These are phyloP conservation scores for Neolamprologus kungweensis DNA, from an alignment of 2,113 vertebrate genomes.

Conservation along the genomic window DNA sequence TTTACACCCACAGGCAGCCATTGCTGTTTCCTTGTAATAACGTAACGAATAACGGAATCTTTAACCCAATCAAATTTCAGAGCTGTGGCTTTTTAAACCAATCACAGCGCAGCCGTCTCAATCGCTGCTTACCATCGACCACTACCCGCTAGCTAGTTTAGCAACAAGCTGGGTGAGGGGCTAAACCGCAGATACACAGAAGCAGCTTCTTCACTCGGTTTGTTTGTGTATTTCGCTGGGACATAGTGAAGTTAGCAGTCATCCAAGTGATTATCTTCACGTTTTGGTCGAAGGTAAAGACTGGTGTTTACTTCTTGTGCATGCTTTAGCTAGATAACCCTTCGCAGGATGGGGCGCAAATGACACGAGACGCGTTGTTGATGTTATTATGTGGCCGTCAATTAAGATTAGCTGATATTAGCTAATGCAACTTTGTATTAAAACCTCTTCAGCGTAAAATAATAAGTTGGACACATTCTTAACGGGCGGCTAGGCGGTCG, in stretches of 20 bases:
- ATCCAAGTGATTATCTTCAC: neutral
- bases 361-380: constrained; percentile 5
- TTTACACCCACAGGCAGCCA: neutral
- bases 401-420: neutral
- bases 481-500: neutral
- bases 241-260: neutral
- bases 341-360: constrained; percentile 33
- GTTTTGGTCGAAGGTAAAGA: constrained; percentile 28
- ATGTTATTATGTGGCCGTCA: neutral
- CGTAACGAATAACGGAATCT: constrained; percentile 37
- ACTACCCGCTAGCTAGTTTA: constrained; percentile 12
- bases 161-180: constrained; percentile 16
- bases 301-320: neutral
- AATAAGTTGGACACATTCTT: neutral
- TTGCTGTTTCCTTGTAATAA: neutral
- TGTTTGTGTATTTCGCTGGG: neutral
- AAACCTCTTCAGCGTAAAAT: neutral
- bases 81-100: neutral
- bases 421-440: neutral
- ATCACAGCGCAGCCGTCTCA: neutral
- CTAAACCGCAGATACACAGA: neutral
- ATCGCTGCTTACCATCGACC: neutral
- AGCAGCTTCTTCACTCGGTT: neutral
- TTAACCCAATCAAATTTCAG: constrained; percentile 27
- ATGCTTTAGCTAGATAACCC: neutral